Evolutionary conservation across 1,140 invertebrate species (phyloP).

Genomic region (Drosophila obscura): DNA sequence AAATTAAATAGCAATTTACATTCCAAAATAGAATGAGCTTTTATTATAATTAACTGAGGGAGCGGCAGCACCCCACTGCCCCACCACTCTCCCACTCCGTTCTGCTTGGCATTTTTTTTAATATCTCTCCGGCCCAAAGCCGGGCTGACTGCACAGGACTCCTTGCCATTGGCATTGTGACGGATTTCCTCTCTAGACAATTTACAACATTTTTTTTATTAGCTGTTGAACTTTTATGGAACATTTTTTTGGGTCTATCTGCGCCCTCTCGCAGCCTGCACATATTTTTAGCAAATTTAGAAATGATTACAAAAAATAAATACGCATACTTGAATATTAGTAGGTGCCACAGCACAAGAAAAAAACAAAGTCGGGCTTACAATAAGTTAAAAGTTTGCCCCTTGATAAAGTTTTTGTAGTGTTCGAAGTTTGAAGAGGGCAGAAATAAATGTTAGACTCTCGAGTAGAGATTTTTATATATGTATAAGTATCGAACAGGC

Average conservation of each 20-base stretch:
- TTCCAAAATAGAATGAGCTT: slow-evolving; percentile 68
- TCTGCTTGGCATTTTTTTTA: slow-evolving; percentile 33
- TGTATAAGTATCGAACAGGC: too few relatives aligned
- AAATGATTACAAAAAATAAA: too few relatives aligned
- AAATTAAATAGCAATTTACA: slow-evolving; percentile 78
- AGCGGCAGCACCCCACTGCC: slow-evolving; percentile 1
- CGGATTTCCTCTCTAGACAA: slow-evolving; percentile 16
- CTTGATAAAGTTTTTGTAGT: too few relatives aligned
- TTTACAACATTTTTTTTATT: slow-evolving; percentile 38
- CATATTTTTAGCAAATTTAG: too few relatives aligned
- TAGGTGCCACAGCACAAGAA: too few relatives aligned
- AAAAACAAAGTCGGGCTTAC: too few relatives aligned
- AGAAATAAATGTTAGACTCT: too few relatives aligned
- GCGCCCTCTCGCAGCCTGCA: too few relatives aligned
- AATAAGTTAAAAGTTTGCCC: too few relatives aligned
- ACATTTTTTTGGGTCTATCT: neutral
- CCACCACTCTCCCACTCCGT: neutral
- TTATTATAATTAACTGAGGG: slow-evolving; percentile 75
- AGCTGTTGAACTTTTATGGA: neutral
- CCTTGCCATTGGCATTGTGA: slow-evolving; percentile 45
- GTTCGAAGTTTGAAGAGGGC: too few relatives aligned
- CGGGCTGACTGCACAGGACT: slow-evolving; percentile 6
- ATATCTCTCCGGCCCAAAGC: slow-evolving; percentile 30
- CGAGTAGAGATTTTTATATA: too few relatives aligned
- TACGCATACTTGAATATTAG: too few relatives aligned